Evolutionary conservation across 1,140 invertebrate species (phyloP).

Genomic region (Fopius arisanus): DNA sequence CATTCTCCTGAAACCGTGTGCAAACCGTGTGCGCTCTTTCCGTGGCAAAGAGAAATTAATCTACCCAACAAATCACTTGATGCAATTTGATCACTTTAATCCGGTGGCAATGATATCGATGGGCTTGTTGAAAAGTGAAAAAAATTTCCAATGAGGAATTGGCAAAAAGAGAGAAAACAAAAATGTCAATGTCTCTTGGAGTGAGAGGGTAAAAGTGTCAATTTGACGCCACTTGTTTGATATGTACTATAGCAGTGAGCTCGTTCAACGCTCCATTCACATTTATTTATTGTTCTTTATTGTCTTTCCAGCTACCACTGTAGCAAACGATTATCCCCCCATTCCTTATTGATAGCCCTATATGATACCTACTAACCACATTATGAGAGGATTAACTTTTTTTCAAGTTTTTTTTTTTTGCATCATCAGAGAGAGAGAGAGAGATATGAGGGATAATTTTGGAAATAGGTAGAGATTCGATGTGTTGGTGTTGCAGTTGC

Average conservation of each 20-base stretch:
- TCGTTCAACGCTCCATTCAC: background rate
- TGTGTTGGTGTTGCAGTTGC: constrained; percentile 50
- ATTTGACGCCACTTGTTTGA: constrained; percentile 15
- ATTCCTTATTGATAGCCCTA: background rate
- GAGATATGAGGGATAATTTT: constrained; percentile 65
- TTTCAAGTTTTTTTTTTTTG: too few relatives aligned
- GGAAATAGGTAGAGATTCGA: constrained; percentile 65
- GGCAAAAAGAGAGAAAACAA: background rate
- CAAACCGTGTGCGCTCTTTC: too few relatives aligned
- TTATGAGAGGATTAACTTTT: constrained; percentile 56
- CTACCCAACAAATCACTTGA: background rate
- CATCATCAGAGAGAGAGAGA: constrained; percentile 23
- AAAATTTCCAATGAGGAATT: background rate
- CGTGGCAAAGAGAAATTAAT: background rate
- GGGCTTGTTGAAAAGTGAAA: background rate
- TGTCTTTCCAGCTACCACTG: background rate
- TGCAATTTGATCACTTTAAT: background rate
- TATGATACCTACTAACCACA: constrained; percentile 44
- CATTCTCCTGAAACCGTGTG: too few relatives aligned
- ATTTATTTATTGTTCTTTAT: constrained; percentile 14
- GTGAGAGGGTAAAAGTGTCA: background rate
- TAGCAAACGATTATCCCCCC: constrained; percentile 14
- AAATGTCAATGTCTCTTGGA: background rate
- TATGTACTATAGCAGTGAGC: background rate
- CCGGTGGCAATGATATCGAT: background rate